Percentiles rank a stretch among this genome's conserved stretches.
phyloP scores from a whole-genome alignment of 2,888 invertebrate genomes.

The Eupithecia subfuscata region DNA sequence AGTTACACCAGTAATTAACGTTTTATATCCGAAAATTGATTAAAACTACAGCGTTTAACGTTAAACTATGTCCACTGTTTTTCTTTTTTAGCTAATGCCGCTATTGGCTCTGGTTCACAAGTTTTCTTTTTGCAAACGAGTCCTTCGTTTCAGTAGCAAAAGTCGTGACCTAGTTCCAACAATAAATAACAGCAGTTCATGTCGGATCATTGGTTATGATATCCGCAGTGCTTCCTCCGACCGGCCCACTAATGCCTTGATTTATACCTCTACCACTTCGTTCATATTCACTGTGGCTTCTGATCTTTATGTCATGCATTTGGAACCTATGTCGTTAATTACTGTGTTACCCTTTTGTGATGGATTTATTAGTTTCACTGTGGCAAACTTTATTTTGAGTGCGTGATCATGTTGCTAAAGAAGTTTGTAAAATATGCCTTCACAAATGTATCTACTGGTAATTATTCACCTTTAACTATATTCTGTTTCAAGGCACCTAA shows the following conservation, averaged over 20 bases:
- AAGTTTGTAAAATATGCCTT: constrained; percentile 7
- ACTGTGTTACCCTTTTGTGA: constrained; percentile 33
- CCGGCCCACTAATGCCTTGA: constrained; percentile 65
- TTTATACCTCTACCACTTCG: constrained; percentile 62
- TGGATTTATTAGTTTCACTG: constrained; percentile 27
- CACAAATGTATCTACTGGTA: constrained; percentile 2
- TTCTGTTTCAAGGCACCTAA: constrained; percentile 22
- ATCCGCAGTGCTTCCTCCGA: constrained; percentile 59
- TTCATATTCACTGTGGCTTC: constrained; percentile 51
- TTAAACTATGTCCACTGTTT: not conserved
- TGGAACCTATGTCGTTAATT: constrained; percentile 51
- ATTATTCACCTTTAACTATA: constrained; percentile 6
- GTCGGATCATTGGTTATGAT: constrained; percentile 61
- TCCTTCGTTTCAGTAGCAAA: not conserved
- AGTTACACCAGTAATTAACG: constrained; percentile 54
- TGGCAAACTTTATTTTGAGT: constrained; percentile 16
- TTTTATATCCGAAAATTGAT: constrained; percentile 57
- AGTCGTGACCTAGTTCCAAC: constrained; percentile 24
- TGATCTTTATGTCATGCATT: constrained; percentile 54
- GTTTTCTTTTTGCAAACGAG: not conserved
- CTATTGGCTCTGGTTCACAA: not conserved
- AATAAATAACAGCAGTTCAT: constrained; percentile 57
- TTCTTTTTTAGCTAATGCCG: not conserved
- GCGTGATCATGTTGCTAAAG: constrained; percentile 22
- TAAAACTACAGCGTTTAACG: constrained; percentile 56